These are phyloP conservation scores for Xanthia togata DNA, from an alignment of 2,888 invertebrate species.

Conservation along the genomic window DNA sequence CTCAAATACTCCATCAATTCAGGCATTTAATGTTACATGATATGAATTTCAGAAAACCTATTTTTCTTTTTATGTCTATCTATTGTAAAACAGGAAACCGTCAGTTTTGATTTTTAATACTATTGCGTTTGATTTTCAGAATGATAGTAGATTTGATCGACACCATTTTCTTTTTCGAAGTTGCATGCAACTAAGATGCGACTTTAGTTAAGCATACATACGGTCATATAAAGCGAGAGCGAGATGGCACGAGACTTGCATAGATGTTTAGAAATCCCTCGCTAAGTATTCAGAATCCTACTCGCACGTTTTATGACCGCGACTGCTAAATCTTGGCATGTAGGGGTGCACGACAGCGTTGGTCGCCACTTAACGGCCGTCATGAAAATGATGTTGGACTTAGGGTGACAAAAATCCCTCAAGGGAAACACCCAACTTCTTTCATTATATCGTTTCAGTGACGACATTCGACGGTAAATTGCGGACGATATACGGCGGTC, in stretches of 20 bases:
- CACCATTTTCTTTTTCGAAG: constrained; percentile 30
- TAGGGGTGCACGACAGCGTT: not conserved
- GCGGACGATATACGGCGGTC: not conserved
- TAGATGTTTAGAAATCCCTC: not conserved
- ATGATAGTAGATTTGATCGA: constrained; percentile 23
- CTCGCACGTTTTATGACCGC: not conserved
- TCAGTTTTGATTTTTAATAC: constrained; percentile 32
- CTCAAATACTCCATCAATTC: not conserved
- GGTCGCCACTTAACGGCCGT: not conserved
- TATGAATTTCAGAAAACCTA: not conserved
- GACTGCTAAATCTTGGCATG: not conserved
- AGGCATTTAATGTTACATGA: constrained; percentile 7
- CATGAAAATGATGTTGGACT: too few relatives aligned
- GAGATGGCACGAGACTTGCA: not conserved
- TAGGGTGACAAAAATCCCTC: too few relatives aligned
- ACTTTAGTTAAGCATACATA: not conserved
- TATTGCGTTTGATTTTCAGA: not conserved
- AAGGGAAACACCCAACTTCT: too few relatives aligned
- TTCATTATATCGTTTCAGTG: too few relatives aligned
- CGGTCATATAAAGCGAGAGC: not conserved
- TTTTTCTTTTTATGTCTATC: constrained; percentile 20
- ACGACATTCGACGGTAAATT: not conserved
- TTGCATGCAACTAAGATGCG: not conserved
- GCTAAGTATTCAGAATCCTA: not conserved
- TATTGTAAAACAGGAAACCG: constrained; percentile 27